Evolutionary conservation across 2,113 vertebrate species (phyloP).

Genomic region (Collichthys lucidus): DNA sequence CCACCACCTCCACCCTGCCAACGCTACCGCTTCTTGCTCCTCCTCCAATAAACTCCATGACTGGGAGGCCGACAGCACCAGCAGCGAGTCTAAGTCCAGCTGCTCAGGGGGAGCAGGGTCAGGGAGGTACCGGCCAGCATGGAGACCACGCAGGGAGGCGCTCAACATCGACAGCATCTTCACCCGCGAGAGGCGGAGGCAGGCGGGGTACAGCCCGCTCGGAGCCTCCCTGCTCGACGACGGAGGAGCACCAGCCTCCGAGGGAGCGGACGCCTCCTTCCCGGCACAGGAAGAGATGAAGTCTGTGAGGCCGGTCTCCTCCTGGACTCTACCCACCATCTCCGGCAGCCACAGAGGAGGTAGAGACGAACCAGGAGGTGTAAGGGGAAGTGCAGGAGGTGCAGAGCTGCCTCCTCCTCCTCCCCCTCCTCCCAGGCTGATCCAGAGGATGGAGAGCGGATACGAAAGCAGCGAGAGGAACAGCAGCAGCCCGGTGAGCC

Average conservation of each 20-base stretch:
- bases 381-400: neutral
- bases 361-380: neutral
- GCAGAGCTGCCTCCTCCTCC: constrained; percentile 47
- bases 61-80: constrained; percentile 91
- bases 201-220: constrained; percentile 90
- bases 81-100: constrained; percentile 92
- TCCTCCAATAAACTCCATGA: constrained; percentile 71
- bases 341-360: constrained; percentile 36
- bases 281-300: neutral
- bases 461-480: constrained; percentile 98
- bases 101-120: constrained; percentile 80
- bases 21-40: neutral
- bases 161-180: constrained; percentile 98
- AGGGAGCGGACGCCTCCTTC: neutral
- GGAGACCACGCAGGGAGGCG: constrained; percentile 93
- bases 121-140: constrained; percentile 89
- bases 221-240: constrained; percentile 64
- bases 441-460: constrained; percentile 97
- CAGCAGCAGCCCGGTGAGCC: constrained; percentile 94
- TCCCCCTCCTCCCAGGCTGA: constrained; percentile 86
- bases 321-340: constrained; percentile 54
- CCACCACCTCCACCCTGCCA: constrained; percentile 61
- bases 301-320: neutral
- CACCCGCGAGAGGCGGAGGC: constrained; percentile 89
- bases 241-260: neutral